Conservation (phyloP, 2,888 invertebrate genomes). For the Lasioglossum zephyrum region DNA sequence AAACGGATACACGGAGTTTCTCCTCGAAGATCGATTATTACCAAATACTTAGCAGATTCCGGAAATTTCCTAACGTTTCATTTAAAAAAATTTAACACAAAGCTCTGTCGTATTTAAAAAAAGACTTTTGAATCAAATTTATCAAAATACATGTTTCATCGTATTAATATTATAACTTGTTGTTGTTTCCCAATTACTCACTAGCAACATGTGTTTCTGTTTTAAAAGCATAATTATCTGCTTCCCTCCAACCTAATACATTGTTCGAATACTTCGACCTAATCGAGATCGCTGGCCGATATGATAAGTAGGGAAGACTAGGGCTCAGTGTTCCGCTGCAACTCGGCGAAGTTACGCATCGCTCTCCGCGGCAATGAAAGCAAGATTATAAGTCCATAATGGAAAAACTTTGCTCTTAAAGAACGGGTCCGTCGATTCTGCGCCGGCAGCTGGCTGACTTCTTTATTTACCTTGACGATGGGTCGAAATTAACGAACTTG, state of each 20-base stretch:
- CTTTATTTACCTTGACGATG: slow-evolving; percentile 9
- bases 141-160: too few relatives aligned
- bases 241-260: background rate
- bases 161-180: too few relatives aligned
- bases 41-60: too few relatives aligned
- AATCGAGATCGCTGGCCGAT: background rate
- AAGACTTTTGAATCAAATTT: too few relatives aligned
- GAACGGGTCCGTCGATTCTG: slow-evolving; percentile 18
- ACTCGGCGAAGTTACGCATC: slow-evolving; percentile 10
- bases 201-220: too few relatives aligned
- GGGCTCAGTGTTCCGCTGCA: slow-evolving; percentile 25
- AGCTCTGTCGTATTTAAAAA: too few relatives aligned
- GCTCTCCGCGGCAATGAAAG: background rate
- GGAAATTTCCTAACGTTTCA: too few relatives aligned
- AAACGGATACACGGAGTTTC: background rate
- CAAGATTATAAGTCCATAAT: slow-evolving; percentile 44
- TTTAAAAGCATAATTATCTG: too few relatives aligned
- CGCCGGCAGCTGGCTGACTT: background rate
- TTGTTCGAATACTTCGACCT: slow-evolving; percentile 7
- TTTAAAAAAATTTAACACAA: too few relatives aligned
- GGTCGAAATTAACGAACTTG: background rate
- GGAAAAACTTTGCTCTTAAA: slow-evolving; percentile 39
- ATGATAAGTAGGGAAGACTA: slow-evolving; percentile 30
- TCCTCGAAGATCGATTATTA: background rate
- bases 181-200: too few relatives aligned